Evolutionary conservation across 2,888 invertebrate species (phyloP).

Genomic region (Oxytorus armatus): DNA sequence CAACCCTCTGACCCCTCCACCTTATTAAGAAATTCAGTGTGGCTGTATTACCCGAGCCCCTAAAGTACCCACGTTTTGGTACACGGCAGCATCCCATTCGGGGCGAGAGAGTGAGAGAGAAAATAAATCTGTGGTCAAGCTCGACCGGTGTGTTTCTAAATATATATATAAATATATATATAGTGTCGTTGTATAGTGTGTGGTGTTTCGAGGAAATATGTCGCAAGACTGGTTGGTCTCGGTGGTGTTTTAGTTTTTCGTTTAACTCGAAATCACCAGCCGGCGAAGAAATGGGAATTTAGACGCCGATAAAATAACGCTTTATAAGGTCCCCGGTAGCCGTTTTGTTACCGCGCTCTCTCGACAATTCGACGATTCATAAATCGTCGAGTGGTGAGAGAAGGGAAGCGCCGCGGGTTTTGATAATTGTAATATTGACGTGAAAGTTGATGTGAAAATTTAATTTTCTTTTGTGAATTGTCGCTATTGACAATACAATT

Average conservation of each 20-base stretch:
- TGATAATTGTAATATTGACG: too few species aligned
- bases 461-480: too few species aligned
- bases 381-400: too few species aligned
- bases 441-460: too few species aligned
- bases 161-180: slow-evolving; percentile 12
- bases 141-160: slow-evolving; percentile 34
- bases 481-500: too few species aligned
- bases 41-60: slow-evolving; percentile 53
- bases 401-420: too few species aligned
- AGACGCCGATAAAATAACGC: slow-evolving; percentile 46
- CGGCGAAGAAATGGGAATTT: slow-evolving; percentile 46
- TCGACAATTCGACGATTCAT: neutral
- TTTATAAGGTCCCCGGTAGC: slow-evolving; percentile 22
- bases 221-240: slow-evolving; percentile 32
- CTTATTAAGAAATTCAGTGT: slow-evolving; percentile 74
- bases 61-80: slow-evolving; percentile 43
- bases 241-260: slow-evolving; percentile 54
- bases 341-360: slow-evolving; percentile 1
- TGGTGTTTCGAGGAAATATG: slow-evolving; percentile 61
- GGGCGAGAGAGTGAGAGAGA: too few species aligned
- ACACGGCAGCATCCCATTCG: slow-evolving; percentile 48
- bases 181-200: neutral
- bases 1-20: slow-evolving; percentile 60
- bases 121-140: slow-evolving; percentile 71
- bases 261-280: slow-evolving; percentile 33